Evolutionary conservation across 2,113 vertebrate genomes (phyloP), one percentile per base, ranked within the genome.

Genomic region (Phalacrocorax pelagicus): DNA sequence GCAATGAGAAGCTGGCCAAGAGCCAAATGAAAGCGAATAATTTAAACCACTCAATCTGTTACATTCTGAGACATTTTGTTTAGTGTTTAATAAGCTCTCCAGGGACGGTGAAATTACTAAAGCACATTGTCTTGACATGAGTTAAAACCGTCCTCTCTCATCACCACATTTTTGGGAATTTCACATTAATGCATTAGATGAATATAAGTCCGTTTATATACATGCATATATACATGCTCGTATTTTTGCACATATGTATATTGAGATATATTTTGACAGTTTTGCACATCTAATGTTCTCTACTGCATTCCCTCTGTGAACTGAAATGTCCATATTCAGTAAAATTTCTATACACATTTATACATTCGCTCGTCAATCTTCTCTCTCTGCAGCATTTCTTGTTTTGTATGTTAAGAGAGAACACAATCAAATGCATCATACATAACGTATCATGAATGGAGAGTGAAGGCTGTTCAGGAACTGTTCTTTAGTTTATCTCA

Each of bases 71-170:
- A 92, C 96, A 97, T 97, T 98, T 96, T 98, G 92, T 97, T 98
- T 97, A 97, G 97, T 91, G 79, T 96, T 98, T 98, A 98, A 98
- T 98, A 98, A 97, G 77, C 94, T 96, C 98, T 97, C 97, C 40
- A 96, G 97, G 96, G 98, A 98, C 61, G 65, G 84, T 95, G 94
- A 98, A 98, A 98, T 97, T 97, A 98, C 97, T 97, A 95, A 97
- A 98, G 96, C 49, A 87, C 95, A 97, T 97, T 98, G 98, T 97
- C 98, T 95, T 97, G 95, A 97, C 90, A 92, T 95, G 95, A 98
- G 94, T 96, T 97, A 96, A 97, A 98, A 96, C 5, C 52, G 97
- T 97, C 97, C 98, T 96, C 47, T 85, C 87, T 97, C 34, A 4
- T 96, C 96, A 97, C 94, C 74, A 93, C 69, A 90, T 96, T 98